Percentiles rank a stretch among this genome's conserved stretches.
phyloP scores from a whole-genome alignment of 2,797 vertebrate species.

The Notoglanidium macrostoma region DNA sequence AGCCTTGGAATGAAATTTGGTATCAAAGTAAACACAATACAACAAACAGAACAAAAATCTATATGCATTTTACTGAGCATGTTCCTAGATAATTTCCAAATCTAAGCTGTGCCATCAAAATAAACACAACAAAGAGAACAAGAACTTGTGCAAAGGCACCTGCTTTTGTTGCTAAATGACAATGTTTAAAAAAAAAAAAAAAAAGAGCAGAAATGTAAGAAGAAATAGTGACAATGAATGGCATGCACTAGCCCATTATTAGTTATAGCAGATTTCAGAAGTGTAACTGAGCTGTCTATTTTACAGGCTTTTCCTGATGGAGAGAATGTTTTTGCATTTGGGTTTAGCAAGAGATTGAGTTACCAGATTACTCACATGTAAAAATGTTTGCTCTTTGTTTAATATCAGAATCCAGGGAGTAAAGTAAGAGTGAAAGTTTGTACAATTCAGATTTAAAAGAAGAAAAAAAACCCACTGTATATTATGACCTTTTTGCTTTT shows the following conservation, averaged over 20 bases:
- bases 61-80: neutral
- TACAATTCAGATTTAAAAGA: neutral
- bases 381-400: constrained; percentile 3
- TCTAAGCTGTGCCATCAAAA: neutral
- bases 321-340: constrained; percentile 24
- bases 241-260: neutral
- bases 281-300: neutral
- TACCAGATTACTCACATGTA: neutral
- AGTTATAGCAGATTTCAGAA: constrained; percentile 4
- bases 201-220: neutral
- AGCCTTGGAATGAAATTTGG: neutral
- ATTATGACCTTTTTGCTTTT: constrained; percentile 21
- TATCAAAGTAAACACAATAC: neutral
- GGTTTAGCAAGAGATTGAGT: constrained; percentile 1
- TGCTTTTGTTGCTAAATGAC: neutral
- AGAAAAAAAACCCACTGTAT: neutral
- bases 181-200: neutral
- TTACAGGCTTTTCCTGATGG: constrained; percentile 18
- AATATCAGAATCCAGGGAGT: neutral
- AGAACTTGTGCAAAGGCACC: neutral
- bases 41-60: neutral
- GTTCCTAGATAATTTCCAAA: neutral
- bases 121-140: neutral
- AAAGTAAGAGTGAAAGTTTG: neutral
- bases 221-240: neutral